Conservation (phyloP, 2,113 vertebrate genomes). For the Candoia aspera region DNA sequence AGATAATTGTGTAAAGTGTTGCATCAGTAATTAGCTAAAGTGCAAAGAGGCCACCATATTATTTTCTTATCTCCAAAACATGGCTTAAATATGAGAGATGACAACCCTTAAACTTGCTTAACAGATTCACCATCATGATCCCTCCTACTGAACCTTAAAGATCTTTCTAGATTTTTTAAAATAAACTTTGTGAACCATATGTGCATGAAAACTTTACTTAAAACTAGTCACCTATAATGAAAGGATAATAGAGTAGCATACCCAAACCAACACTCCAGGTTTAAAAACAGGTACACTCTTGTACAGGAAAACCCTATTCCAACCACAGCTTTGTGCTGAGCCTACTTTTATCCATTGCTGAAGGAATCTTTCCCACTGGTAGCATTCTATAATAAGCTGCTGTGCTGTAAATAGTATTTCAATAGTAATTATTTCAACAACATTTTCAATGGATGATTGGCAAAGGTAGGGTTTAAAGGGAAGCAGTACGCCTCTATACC, state of each 20-base stretch:
- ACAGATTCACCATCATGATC: background rate
- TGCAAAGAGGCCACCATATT: background rate
- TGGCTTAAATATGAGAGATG: background rate
- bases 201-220: background rate
- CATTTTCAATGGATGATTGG: background rate
- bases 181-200: background rate
- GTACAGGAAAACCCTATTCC: no score
- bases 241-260: background rate
- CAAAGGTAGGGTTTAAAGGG: background rate
- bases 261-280: background rate
- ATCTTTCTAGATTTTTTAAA: background rate
- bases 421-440: background rate
- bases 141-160: background rate
- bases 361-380: background rate
- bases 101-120: background rate
- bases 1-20: conserved; percentile 13
- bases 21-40: background rate
- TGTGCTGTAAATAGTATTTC: background rate
- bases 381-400: background rate
- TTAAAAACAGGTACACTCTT: background rate
- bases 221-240: background rate
- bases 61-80: background rate
- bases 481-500: background rate
- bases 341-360: background rate
- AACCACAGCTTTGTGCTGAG: background rate